Base-by-base conservation (phyloP, 2,113 vertebrate species). In the Halichoeres trimaculatus region DNA sequence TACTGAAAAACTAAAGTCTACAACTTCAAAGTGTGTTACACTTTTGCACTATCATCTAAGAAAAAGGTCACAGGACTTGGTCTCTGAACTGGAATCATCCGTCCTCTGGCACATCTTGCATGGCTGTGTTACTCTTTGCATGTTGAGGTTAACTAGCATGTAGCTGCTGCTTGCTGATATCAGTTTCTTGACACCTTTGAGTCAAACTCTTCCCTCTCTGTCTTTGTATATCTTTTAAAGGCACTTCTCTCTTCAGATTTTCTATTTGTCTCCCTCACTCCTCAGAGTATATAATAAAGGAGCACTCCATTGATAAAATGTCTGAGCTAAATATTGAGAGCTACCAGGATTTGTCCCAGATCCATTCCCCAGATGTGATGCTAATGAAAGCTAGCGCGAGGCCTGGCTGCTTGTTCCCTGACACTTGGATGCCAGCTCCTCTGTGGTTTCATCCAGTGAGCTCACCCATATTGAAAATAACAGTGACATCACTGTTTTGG, bases 391-490 rank as follows among this genome's bases (percentile, higher is more conserved):
- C 65, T 74, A 55, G 40, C 61, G 13, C 50, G 68, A 47, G 66
- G 58, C 70, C 71, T 43, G 51, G 69, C 69, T 48, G 59, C 84
- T 81, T 54, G 62, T 71, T 82, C 80, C 84, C 80, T 87, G 87
- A 91, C 81, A 89, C 88, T 91, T 89, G 88, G 88, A 91, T 74
- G 86, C 82, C 85, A 85, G 86, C 83, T 74, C 69, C 76, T 76
- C 81, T 77, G 84, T 88, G 89, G 87, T 89, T 90, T 85, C 78
- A 78, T 81, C 87, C 86, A 86, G 85, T 93, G 91, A 93, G 92
- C 86, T 93, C 90, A 93, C 80, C 69, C 68, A 62, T 69, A 40
- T 79, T 81, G 57, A 81, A 90, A 91, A 93, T 84, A 88, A 91
- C 88, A 88, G 85, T 93, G 90, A 91, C 90, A 90, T 93, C 90